phyloP scores from a whole-genome alignment of 92 coral and sea anemone species.

The Pocillopora meandrina region DNA sequence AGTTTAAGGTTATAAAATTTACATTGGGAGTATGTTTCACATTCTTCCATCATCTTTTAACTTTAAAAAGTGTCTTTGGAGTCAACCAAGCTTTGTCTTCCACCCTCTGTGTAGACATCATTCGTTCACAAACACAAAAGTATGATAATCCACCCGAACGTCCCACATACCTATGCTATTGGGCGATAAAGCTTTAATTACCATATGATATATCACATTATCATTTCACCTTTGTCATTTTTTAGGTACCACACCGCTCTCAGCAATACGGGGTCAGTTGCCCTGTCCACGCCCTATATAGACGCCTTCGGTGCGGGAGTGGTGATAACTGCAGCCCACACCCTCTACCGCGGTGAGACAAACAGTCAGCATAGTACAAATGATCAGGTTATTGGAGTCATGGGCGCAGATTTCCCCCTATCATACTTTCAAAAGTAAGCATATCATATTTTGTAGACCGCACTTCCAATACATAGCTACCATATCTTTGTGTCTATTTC shows the following conservation, averaged over 20 bases:
- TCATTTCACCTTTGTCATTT: neutral
- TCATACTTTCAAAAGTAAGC: slow-evolving; percentile 56
- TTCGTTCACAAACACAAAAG: no score
- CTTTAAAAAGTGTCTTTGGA: no score
- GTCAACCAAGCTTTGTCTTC: no score
- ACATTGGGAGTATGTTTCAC: no score
- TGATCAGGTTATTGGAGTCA: slow-evolving; percentile 64
- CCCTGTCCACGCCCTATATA: slow-evolving; percentile 64
- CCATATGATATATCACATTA: no score
- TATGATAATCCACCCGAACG: no score
- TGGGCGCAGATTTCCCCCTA: slow-evolving; percentile 66
- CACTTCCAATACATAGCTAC: neutral
- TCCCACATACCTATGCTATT: no score
- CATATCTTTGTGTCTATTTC: neutral
- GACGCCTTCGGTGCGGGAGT: slow-evolving; percentile 70
- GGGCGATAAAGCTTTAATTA: no score
- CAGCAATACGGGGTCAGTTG: slow-evolving; percentile 54
- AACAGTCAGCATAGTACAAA: slow-evolving; percentile 25
- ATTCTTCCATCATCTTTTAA: no score
- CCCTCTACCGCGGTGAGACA: slow-evolving; percentile 47
- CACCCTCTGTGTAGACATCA: no score
- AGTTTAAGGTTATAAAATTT: neutral
- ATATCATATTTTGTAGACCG: neutral
- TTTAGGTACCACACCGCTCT: slow-evolving; percentile 58
- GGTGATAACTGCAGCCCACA: slow-evolving; percentile 63